Evolutionary conservation across 2,797 vertebrate species (phyloP), one percentile per base, ranked within the genome.

Genomic region (Denticeps clupeoides): DNA sequence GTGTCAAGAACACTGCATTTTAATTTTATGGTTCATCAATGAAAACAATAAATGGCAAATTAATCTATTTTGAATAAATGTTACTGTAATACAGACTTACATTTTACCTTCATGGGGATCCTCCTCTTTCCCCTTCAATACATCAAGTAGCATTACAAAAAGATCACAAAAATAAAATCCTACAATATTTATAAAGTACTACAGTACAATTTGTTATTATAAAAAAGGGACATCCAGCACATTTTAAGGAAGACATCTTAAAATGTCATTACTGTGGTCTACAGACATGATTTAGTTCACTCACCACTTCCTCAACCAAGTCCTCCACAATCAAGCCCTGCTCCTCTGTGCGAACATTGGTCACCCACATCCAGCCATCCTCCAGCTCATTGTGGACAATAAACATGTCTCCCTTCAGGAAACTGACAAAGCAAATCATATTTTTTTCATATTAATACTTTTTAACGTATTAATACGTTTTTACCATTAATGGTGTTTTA

Each of bases 371-470:
- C 95, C 95, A 99, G 58, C 95, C 93, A 65, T 99, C 95, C 55
- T 98, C 95, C 78, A 97, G 81, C 77, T 96, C 94, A 16, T 99
- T 99, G 77, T 95, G 95, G 78, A 99, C 94, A 77, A 99, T 98
- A 83, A 99, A 98, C 92, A 98, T 97, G 72, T 99, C 95, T 73
- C 92, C 95, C 88, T 99, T 97, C 67, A 99, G 85, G 76, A 99
- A 99, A 85, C 95, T 99, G 72, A 8, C 28, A 19, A 37, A 2
- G 46, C 12, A 3, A 24, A 18, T 53, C 22, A 58, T 22, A 62
- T 6, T n/a, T n/a, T n/a, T n/a, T n/a, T n/a, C n/a, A n/a, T n/a
- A n/a, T n/a, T n/a, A n/a, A n/a, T n/a, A n/a, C n/a, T n/a, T n/a
- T n/a, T n/a, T n/a, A n/a, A n/a, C n/a, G n/a, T n/a, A n/a, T n/a